Evolutionary conservation across 1,140 invertebrate genomes (phyloP), one percentile per base, ranked within the genome.

Genomic region (Drosophila paulistorum): DNA sequence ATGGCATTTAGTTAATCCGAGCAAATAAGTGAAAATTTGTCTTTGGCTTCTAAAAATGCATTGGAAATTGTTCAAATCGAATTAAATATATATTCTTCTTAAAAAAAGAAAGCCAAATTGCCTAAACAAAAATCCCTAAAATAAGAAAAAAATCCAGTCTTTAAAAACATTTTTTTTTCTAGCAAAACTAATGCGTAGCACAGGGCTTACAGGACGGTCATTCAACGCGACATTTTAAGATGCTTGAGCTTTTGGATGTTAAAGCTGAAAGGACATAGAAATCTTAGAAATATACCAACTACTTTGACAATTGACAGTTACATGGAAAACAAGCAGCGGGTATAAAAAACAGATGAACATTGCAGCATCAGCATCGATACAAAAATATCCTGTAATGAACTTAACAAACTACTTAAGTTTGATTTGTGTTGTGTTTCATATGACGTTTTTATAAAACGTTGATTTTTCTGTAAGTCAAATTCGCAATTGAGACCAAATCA

Each of bases 291-390:
- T 51, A 51, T 20, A 23, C 45, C 54, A 71, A 68, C 65, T 76
- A 68, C 54, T 42, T 65, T 63, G 81, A 74, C 74, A 85, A 81
- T 79, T 85, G 81, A 81, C 81, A 83, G 75, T 65, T 79, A 69
- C 68, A 75, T 59, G 74, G 51, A 65, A 77, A 75, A 71, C 60
- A 58, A 30, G 10, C 20, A 51, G n/a, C 3, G 17, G 30, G 30
- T 30, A 30, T 6, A 30, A 30, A 48, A 48, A 14, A 7, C 6
- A 9, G 2, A 2, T 7, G 3, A 20, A 20, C 37, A 39, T 13
- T 39, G 37, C 11, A 39, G 14, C 23, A 26, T 26, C 23, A 26
- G 7, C 7, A 51, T 23, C 45, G 17, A 51, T 3, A 11, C 2
- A 9, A 11, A 48, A 48, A 48, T 48, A 48, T 17, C 14, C 14